Percentiles rank a stretch among this genome's conserved stretches.
Conservation (phyloP, 2,113 vertebrate genomes). For the Ophiodon elongatus region DNA sequence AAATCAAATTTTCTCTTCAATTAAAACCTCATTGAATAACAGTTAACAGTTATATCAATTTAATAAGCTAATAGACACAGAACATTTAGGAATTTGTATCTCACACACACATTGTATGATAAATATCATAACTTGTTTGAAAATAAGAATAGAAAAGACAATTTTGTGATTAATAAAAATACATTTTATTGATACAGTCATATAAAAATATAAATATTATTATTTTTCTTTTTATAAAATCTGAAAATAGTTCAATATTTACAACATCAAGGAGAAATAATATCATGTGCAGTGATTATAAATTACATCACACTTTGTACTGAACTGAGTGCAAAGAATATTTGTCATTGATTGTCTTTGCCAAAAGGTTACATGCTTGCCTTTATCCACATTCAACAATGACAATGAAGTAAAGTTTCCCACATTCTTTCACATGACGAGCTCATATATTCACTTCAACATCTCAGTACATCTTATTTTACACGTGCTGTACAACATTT, state of each 20-base stretch:
- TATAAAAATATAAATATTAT: background rate
- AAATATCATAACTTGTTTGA: background rate
- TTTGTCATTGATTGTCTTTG: background rate
- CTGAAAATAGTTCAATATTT: background rate
- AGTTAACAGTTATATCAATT: background rate
- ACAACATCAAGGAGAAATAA: background rate
- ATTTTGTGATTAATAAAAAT: no score
- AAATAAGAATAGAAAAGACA: background rate
- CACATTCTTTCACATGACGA: background rate
- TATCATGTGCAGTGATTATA: background rate
- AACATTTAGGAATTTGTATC: background rate
- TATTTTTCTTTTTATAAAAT: background rate
- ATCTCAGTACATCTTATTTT: background rate
- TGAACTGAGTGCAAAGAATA: background rate
- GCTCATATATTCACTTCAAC: background rate
- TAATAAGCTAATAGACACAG: background rate
- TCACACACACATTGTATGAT: background rate
- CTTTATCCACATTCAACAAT: background rate
- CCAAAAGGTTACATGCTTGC: background rate
- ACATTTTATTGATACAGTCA: background rate
- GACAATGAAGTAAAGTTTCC: background rate
- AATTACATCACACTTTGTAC: background rate
- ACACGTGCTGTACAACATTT: constrained; percentile 8
- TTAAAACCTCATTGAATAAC: background rate
- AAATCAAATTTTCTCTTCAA: background rate